A percentile compares a stretch with the other conserved stretches of the same genome.
Evolutionary conservation across 1,140 invertebrate genomes (phyloP).

Genomic region (Aphaenogaster floridana): DNA sequence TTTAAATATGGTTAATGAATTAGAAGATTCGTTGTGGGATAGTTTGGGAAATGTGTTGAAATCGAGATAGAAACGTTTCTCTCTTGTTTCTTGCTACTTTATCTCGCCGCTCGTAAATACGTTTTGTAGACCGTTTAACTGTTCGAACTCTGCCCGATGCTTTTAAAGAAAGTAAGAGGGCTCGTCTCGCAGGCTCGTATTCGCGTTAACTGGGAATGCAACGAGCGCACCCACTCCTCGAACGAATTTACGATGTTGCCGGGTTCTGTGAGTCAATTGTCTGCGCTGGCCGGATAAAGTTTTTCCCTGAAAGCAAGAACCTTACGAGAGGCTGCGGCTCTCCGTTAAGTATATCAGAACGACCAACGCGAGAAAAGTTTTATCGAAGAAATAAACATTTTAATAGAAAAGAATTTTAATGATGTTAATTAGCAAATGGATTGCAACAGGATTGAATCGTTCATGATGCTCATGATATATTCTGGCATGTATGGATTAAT

Average conservation of each 20-base stretch:
- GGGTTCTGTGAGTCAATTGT: slow-evolving; percentile 11
- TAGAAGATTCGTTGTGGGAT: background rate
- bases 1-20: background rate
- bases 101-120: slow-evolving; percentile 64
- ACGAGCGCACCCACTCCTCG: slow-evolving; percentile 43
- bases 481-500: background rate
- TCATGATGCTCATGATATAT: background rate
- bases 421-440: background rate
- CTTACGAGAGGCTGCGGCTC: background rate
- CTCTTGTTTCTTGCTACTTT: background rate
- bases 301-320: slow-evolving; percentile 38
- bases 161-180: slow-evolving; percentile 52
- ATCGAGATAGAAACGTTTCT: background rate
- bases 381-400: background rate
- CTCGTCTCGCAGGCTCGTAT: background rate
- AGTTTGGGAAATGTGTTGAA: background rate
- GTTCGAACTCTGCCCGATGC: slow-evolving; percentile 23
- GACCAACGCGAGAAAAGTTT: background rate
- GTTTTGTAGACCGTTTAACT: slow-evolving; percentile 14
- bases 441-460: background rate
- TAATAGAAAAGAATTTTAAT: background rate
- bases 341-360: background rate
- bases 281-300: background rate
- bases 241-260: slow-evolving; percentile 56
- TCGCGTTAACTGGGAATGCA: slow-evolving; percentile 53